Percentiles rank a stretch among this genome's conserved stretches.
These are phyloP conservation scores for Hesperia comma DNA, from an alignment of 2,888 invertebrate genomes.

Conservation along the genomic window DNA sequence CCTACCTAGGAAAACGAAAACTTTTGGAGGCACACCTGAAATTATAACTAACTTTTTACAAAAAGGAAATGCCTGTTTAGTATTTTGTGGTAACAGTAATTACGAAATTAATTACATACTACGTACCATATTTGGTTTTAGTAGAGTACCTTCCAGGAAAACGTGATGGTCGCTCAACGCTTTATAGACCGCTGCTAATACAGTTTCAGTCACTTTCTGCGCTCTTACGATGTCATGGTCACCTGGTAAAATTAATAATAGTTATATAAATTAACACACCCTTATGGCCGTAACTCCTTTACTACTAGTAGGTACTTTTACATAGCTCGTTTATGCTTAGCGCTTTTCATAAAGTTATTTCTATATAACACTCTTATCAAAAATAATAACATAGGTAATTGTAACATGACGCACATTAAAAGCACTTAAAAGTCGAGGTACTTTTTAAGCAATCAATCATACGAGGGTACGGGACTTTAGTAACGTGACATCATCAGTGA, in stretches of 20 bases:
- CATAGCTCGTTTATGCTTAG: too few species aligned
- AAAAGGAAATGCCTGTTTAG: too few species aligned
- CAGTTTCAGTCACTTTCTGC: slow-evolving; percentile 98
- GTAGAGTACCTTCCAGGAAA: slow-evolving; percentile 97
- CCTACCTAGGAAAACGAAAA: too few species aligned
- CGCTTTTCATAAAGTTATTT: not conserved
- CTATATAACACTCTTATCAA: not conserved
- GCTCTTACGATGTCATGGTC: slow-evolving; percentile 90
- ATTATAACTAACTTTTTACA: too few species aligned
- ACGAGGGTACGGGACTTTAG: not conserved
- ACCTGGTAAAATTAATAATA: slow-evolving; percentile 50
- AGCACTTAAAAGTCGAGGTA: not conserved
- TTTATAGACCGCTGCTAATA: slow-evolving; percentile 97
- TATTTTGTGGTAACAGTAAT: too few species aligned
- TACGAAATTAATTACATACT: not conserved
- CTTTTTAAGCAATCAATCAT: not conserved
- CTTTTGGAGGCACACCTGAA: too few species aligned
- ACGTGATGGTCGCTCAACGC: slow-evolving; percentile 98
- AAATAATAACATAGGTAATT: not conserved
- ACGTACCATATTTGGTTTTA: slow-evolving; percentile 99
- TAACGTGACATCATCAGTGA: too few species aligned
- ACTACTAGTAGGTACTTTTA: too few species aligned
- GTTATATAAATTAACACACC: not conserved
- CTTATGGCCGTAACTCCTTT: too few species aligned
- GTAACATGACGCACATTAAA: not conserved